Evolutionary conservation across 2,113 vertebrate genomes (phyloP), one percentile per base, ranked within the genome.

Genomic region (Tenrec ecaudatus): DNA sequence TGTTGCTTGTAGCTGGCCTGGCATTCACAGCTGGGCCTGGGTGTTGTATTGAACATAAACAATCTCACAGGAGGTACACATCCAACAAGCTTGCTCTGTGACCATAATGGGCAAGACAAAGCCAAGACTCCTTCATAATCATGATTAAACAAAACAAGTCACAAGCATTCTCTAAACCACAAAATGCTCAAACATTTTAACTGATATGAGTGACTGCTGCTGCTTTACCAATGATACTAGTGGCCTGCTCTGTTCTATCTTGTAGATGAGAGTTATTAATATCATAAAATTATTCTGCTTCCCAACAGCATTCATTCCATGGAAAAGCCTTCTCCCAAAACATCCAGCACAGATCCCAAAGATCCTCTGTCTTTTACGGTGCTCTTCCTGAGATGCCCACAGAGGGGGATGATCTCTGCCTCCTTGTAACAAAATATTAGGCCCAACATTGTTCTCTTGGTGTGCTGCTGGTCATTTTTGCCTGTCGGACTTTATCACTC

Each of bases 111-210:
- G 88, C 7, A 40, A 71, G 53, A 40, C 40, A 73, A 82, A 90
- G 57, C 43, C 36, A 88, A 86, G 57, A 84, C 25, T 31, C 8
- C 29, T 81, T 38, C 12, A 5, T 0, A 31, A 53, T 14, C 47
- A 53, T 53, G 47, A 5, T 53, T 53, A 53, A 53, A 14, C 47
- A 53, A 53, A 53, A 20, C 71, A 76, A 89, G 62, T 82, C 15
- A 88, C 73, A n/a, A 87, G 71, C n/a, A 81, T 91, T 43, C 53
- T 87, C 29, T 66, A 91, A 71, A 87, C n/a, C 36, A 87, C 40
- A 86, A 66, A 38, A 80, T 36, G 64, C 66, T n/a, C 14, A 40
- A 85, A 53, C 15, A 62, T 82, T 89, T 73, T 43, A 14, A 11
- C 38, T 76, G 27, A 66, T 53, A 75, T 40, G 71, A 75, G 47